Base-by-base conservation (phyloP, 2,888 invertebrate genomes). In the Rhogogaster chlorosoma region DNA sequence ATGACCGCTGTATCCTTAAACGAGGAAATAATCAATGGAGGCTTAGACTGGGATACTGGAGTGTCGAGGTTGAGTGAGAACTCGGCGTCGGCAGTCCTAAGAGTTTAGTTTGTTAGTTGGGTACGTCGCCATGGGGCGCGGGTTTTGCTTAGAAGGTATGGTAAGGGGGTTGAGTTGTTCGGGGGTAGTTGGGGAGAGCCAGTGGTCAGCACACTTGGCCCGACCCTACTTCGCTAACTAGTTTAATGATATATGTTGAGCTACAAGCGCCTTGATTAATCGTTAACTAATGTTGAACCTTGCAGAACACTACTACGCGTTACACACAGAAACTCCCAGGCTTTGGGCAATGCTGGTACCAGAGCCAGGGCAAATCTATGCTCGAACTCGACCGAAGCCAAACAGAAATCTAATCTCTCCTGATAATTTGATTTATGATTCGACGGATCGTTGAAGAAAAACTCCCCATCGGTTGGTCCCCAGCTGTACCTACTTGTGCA, bases 171-270 rank as follows among this genome's bases (percentile, higher is more conserved):
- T 45, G 84, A 71, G 71, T 57, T 84, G 84, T 84, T 71, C 22
- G 29, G 57, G 49, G 61, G 73, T 88, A 61, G 49, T 87, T 90
- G 87, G 88, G 90, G 90, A 90, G 89, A 89, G 89, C 92, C 93
- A 93, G 93, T 93, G 93, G 93, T 93, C 93, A 93, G 93, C 93
- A 93, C 93, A 93, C 93, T 93, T 93, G 93, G 92, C 91, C 42
- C 92, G 92, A 93, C 93, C 93, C 93, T 93, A 93, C 93, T 93
- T 93, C 93, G 93, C 93, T 93, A 93, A 93, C 93, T 93, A 93
- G 93, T 93, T 93, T 93, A 93, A 93, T 93, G 93, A 93, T 93
- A 93, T 93, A 93, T 93, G 93, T 93, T 93, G 93, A 93, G 92
- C 93, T 93, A 93, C 93, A 93, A 93, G 93, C 93, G 92, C 93